Evolutionary conservation across 2,113 vertebrate species (phyloP), one percentile per base, ranked within the genome.

Genomic region (Cyphotilapia sp.): DNA sequence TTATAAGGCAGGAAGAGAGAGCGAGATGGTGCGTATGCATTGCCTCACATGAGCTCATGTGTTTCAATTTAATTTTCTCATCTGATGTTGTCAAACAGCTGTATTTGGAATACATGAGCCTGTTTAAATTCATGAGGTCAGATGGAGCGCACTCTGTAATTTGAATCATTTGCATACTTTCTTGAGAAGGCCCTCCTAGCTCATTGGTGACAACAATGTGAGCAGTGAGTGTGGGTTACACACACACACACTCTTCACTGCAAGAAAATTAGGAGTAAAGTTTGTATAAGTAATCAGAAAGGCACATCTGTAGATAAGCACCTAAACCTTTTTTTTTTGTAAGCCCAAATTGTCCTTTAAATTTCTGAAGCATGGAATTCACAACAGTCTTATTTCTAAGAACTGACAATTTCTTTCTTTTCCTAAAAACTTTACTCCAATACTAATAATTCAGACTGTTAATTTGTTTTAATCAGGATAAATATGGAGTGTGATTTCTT

Each of bases 41-140:
- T 35, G 74, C 86, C 47, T 51, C 42, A 71, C 85, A 3, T 33
- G 22, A 51, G 85, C 86, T 49, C 6, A 2, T 85, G 69, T 81
- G 84, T 83, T 90, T 74, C 87, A 87, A 87, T 95, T 92, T 86
- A 82, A 91, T 84, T 89, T 91, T 88, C 92, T 89, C 87, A 92
- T 95, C 91, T 93, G 86, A 91, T 91, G 86, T 88, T 83, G 90
- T 90, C 81, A 88, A 85, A 74, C n/a, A 66, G 38, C 85, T 86
- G 71, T 83, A 92, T 94, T 94, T 92, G 87, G 82, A 91, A 95
- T 92, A 92, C 89, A 94, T 93, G 94, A 95, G 92, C 89, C 91
- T 94, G 89, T 95, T 94, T 95, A 95, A 94, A 95, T 95, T 92
- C 93, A 95, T 92, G 93, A 94, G 94, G 91, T 95, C 92, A 93